These are phyloP conservation scores for Odontesthes bonariensis DNA, from an alignment of 2,113 vertebrate species.

Conservation along the genomic window DNA sequence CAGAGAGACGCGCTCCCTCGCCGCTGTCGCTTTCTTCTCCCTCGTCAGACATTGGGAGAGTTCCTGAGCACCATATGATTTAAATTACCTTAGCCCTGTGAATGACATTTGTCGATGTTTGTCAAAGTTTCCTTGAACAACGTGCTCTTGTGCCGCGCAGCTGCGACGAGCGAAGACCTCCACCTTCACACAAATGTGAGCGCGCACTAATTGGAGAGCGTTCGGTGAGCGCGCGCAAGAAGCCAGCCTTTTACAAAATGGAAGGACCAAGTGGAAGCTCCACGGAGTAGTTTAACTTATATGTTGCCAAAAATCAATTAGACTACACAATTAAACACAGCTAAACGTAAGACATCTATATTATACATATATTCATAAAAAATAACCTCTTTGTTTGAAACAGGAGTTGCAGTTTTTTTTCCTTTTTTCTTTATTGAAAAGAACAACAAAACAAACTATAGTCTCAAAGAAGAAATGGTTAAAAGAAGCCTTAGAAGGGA, in stretches of 20 bases:
- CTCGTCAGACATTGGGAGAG: slow-evolving; percentile 79
- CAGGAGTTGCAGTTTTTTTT: no score
- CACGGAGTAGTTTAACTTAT: neutral
- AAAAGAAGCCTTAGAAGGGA: no score
- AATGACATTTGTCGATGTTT: slow-evolving; percentile 38
- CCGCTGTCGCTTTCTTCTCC: slow-evolving; percentile 71
- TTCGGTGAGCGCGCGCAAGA: slow-evolving; percentile 65
- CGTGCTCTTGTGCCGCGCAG: slow-evolving; percentile 45
- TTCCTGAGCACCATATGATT: slow-evolving; percentile 53
- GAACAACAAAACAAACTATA: no score
- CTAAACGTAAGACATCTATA: no score
- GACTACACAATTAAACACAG: no score
- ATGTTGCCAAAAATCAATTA: no score
- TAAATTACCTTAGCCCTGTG: slow-evolving; percentile 13
- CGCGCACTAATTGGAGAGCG: slow-evolving; percentile 65
- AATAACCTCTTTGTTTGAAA: no score
- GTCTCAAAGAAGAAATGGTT: no score
- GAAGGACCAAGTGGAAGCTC: slow-evolving; percentile 32
- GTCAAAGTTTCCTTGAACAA: slow-evolving; percentile 68
- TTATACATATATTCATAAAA: no score
- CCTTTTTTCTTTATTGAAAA: no score
- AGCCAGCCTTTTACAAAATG: slow-evolving; percentile 65
- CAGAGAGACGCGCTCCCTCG: slow-evolving; percentile 64
- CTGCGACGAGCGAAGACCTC: slow-evolving; percentile 29
- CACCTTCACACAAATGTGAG: slow-evolving; percentile 51